Conservation (phyloP, 2,888 invertebrate species). For the Spialia ferax region DNA sequence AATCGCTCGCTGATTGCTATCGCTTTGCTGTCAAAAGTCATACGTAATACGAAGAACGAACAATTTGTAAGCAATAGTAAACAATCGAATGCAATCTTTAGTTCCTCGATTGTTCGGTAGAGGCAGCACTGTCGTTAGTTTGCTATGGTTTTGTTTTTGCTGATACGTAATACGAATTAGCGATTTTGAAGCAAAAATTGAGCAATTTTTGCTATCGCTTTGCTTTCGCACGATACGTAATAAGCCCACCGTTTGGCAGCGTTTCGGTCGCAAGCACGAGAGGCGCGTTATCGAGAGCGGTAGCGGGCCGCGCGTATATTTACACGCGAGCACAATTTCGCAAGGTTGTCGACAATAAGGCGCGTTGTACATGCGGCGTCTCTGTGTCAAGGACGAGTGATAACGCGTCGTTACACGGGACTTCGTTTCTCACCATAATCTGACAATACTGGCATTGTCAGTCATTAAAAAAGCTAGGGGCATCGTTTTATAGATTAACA, state of each 20-base stretch:
- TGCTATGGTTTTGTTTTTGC: too few relatives aligned
- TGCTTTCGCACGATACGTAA: too few relatives aligned
- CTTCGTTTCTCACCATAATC: constrained; percentile 57
- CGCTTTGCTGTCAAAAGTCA: too few relatives aligned
- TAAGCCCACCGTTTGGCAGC: constrained; percentile 27
- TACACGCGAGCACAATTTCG: constrained; percentile 63
- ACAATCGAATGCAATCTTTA: too few relatives aligned
- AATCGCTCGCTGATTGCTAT: too few relatives aligned
- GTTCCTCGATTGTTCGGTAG: too few relatives aligned
- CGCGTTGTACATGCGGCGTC: constrained; percentile 79
- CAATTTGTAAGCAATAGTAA: too few relatives aligned
- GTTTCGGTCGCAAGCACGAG: constrained; percentile 31
- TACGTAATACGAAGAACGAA: too few relatives aligned
- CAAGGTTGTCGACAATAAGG: constrained; percentile 84
- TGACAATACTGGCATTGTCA: constrained; percentile 42
- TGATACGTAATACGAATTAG: too few relatives aligned
- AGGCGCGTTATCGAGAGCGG: constrained; percentile 67
- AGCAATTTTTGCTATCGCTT: too few relatives aligned
- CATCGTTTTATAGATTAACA: background rate
- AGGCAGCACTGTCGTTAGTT: too few relatives aligned
- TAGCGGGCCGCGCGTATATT: constrained; percentile 48
- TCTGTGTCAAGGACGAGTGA: constrained; percentile 85
- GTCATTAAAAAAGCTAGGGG: constrained; percentile 42
- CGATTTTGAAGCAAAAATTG: too few relatives aligned
- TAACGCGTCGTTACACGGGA: constrained; percentile 70